phyloP scores from a whole-genome alignment of 2,113 vertebrate species.

The Acinonyx jubatus region DNA sequence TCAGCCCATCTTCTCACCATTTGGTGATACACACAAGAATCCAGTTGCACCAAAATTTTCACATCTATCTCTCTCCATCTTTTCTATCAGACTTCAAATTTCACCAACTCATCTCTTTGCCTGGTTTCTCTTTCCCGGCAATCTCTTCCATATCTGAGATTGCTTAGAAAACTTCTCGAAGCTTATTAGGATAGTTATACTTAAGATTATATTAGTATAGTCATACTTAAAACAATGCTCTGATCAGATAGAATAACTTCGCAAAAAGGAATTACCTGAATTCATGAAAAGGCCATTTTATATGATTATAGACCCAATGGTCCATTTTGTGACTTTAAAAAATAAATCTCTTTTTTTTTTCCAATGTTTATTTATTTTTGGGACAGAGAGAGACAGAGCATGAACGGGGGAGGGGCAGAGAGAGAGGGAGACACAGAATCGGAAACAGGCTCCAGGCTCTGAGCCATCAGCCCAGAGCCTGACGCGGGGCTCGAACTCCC shows the following conservation, averaged over 20 bases:
- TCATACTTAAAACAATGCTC: neutral
- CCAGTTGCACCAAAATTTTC: neutral
- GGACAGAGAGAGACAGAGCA: too few relatives aligned
- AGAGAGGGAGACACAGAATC: too few relatives aligned
- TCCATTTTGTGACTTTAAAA: neutral
- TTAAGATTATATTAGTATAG: neutral
- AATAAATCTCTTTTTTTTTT: neutral
- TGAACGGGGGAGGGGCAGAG: too few relatives aligned
- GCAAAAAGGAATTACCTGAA: neutral
- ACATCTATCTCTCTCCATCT: rapidly evolving
- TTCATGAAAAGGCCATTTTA: neutral
- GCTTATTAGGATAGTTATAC: neutral
- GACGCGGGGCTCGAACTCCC: too few relatives aligned
- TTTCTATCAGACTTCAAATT: neutral
- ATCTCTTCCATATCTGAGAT: neutral
- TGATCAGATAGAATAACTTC: neutral
- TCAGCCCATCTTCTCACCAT: neutral
- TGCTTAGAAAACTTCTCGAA: neutral
- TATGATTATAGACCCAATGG: neutral
- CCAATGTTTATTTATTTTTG: too few relatives aligned
- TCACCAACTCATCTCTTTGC: neutral
- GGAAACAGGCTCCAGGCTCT: too few relatives aligned
- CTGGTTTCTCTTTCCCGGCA: neutral
- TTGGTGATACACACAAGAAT: neutral
- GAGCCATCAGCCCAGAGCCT: too few relatives aligned